phyloP scores from a whole-genome alignment of 2,113 vertebrate genomes.

The Atlantisia rogersi region DNA sequence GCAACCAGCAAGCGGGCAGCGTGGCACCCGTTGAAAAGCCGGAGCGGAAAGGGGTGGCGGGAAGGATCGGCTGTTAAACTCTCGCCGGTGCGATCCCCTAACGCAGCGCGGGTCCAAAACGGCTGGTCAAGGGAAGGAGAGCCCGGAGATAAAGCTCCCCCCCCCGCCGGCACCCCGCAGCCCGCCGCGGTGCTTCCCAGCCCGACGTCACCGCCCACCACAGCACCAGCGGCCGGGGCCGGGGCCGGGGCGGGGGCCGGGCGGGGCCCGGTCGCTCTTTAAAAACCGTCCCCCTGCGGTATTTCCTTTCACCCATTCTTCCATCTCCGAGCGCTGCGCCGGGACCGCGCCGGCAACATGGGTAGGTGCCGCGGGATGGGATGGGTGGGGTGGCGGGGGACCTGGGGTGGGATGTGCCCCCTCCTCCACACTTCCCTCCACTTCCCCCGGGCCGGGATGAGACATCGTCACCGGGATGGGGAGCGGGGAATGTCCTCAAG shows the following conservation, averaged over 20 bases:
- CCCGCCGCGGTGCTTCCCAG: not conserved
- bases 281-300: not conserved
- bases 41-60: not conserved
- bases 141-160: not conserved
- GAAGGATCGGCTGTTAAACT: accelerated
- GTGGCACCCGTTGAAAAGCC: not conserved
- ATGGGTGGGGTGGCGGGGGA: too few relatives aligned
- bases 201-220: not conserved
- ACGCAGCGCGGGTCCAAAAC: not conserved
- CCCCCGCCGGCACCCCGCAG: not conserved
- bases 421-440: too few relatives aligned
- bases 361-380: not conserved
- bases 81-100: not conserved
- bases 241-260: not conserved
- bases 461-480: not conserved
- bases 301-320: too few relatives aligned
- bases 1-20: too few relatives aligned
- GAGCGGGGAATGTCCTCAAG: too few relatives aligned
- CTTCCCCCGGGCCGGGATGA: not conserved
- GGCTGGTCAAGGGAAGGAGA: not conserved
- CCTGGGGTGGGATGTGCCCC: too few relatives aligned
- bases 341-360: not conserved
- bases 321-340: not conserved
- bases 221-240: not conserved
- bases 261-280: not conserved